Percentiles rank a stretch among this genome's conserved stretches.
Conservation (phyloP, 2,888 invertebrate genomes). For the Stenichneumon culpator region DNA sequence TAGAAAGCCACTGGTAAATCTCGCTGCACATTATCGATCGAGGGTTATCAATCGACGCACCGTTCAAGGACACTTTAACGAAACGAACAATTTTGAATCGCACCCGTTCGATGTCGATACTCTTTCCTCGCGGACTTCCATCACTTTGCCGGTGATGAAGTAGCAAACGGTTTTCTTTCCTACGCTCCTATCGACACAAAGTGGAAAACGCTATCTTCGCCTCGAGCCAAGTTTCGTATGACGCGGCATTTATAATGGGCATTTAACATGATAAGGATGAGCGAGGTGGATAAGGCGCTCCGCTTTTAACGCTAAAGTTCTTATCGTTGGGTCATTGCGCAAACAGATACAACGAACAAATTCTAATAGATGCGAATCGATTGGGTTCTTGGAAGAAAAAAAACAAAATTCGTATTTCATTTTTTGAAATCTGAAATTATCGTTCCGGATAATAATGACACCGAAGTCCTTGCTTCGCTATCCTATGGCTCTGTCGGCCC, state of each 20-base stretch:
- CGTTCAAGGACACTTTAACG: neutral
- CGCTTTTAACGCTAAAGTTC: neutral
- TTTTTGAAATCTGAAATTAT: neutral
- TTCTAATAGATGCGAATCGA: neutral
- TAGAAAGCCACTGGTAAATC: slow-evolving; percentile 92
- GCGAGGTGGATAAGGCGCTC: neutral
- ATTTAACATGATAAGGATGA: slow-evolving; percentile 14
- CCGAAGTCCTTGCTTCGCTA: slow-evolving; percentile 93
- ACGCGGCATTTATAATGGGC: slow-evolving; percentile 1
- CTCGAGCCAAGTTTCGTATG: neutral
- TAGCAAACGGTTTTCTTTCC: neutral
- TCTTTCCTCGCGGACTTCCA: neutral
- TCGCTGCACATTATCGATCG: neutral
- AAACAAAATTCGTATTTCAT: neutral
- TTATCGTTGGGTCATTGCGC: neutral
- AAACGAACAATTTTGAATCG: neutral
- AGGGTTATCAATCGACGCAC: too few species aligned
- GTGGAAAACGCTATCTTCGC: slow-evolving; percentile 17
- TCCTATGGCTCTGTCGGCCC: slow-evolving; percentile 90
- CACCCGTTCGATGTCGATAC: neutral
- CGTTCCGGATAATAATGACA: slow-evolving; percentile 87
- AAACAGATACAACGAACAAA: neutral
- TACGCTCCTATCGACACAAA: neutral
- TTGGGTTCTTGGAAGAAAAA: neutral
- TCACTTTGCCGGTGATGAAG: neutral